These are phyloP conservation scores for Bujurquina vittata DNA, from an alignment of 2,113 vertebrate species.

Conservation along the genomic window DNA sequence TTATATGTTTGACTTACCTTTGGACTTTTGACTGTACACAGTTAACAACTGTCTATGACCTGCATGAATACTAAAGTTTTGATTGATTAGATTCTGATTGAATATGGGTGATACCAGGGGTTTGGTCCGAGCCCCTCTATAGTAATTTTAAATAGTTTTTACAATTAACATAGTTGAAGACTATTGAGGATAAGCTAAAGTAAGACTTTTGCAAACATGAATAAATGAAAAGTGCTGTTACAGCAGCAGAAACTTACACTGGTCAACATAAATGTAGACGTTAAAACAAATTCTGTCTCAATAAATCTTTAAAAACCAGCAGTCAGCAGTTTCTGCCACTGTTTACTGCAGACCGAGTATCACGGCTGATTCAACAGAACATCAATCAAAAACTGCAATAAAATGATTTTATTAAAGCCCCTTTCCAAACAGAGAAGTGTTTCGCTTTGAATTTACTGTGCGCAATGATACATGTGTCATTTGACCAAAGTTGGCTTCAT, in stretches of 20 bases:
- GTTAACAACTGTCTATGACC: neutral
- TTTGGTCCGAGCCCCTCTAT: neutral
- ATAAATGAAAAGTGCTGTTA: slow-evolving; percentile 3
- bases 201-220: neutral
- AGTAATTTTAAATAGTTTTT: neutral
- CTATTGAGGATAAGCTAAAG: neutral
- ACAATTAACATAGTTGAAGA: neutral
- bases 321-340: neutral
- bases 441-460: neutral
- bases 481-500: neutral
- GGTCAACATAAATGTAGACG: slow-evolving; percentile 9
- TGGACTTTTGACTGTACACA: neutral
- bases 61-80: neutral
- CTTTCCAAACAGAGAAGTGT: neutral
- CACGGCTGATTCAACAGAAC: neutral
- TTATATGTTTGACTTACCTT: neutral
- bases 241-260: neutral
- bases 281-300: neutral
- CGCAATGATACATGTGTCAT: neutral
- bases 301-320: slow-evolving; percentile 5
- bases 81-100: neutral
- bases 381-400: neutral
- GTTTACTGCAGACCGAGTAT: neutral
- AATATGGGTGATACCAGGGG: neutral
- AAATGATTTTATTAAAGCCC: neutral